These are phyloP conservation scores for Ascaphus truei DNA, from an alignment of 2,113 vertebrate species.

Conservation along the genomic window DNA sequence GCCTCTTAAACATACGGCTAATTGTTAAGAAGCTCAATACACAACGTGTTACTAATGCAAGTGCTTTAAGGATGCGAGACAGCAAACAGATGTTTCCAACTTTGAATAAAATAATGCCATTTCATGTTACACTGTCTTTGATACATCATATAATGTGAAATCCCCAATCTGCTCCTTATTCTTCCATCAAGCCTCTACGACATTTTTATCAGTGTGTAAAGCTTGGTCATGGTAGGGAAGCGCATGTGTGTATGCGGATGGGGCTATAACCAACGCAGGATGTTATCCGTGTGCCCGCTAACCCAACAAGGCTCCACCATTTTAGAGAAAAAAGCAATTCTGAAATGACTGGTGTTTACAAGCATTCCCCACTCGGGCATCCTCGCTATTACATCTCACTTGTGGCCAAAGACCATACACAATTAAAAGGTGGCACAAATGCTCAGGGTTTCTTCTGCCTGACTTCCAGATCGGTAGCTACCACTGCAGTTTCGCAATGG, in stretches of 20 bases:
- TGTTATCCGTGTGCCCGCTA: background rate
- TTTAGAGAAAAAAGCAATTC: constrained; percentile 49
- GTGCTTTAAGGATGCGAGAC: too few species aligned
- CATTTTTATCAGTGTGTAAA: too few species aligned
- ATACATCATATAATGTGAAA: background rate
- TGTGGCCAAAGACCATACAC: constrained; percentile 42
- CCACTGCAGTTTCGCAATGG: constrained; percentile 41
- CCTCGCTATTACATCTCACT: constrained; percentile 33
- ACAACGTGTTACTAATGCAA: too few species aligned
- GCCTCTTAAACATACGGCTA: too few species aligned
- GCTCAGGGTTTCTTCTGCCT: constrained; percentile 43
- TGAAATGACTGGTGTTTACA: constrained; percentile 45
- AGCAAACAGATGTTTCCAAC: too few species aligned
- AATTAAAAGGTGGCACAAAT: constrained; percentile 50
- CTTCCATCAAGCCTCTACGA: too few species aligned
- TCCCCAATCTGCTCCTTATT: too few species aligned
- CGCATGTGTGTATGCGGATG: background rate
- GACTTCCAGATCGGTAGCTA: constrained; percentile 49
- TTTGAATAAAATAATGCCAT: too few species aligned
- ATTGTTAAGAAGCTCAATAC: too few species aligned
- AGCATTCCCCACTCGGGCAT: constrained; percentile 46
- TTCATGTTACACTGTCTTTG: too few species aligned
- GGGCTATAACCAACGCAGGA: too few species aligned
- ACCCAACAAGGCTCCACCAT: background rate
- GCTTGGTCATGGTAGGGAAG: constrained; percentile 9